A percentile compares a stretch with the other conserved stretches of the same genome.
Conservation (phyloP, 2,113 vertebrate species). For the Suricata suricatta region DNA sequence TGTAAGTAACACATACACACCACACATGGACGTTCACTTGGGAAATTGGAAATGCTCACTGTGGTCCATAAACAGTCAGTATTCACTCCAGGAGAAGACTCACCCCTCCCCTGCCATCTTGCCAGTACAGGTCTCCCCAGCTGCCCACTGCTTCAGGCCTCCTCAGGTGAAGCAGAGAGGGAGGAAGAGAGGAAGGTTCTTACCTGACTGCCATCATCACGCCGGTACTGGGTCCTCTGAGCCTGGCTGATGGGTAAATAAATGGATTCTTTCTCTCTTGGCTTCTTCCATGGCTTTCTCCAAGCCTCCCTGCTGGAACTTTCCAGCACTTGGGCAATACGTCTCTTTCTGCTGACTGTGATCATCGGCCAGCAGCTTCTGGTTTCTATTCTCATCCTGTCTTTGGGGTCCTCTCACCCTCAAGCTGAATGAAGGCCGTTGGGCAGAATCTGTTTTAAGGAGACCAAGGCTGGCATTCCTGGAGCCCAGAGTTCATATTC, state of each 20-base stretch:
- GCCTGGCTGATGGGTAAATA: not conserved
- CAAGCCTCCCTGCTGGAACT: no score
- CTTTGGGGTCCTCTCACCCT: not conserved
- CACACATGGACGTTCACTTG: rapidly evolving
- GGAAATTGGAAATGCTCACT: not conserved
- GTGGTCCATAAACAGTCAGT: not conserved
- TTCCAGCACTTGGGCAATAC: not conserved
- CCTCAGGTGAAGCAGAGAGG: not conserved
- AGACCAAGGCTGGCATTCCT: not conserved
- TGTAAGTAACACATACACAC: not conserved
- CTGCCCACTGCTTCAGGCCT: rapidly evolving
- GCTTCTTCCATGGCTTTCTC: not conserved
- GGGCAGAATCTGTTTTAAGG: not conserved
- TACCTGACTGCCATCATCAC: not conserved
- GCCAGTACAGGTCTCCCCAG: not conserved
- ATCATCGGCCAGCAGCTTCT: not conserved
- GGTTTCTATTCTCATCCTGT: not conserved
- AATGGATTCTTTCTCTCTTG: not conserved
- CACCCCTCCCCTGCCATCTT: not conserved
- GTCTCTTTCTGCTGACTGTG: not conserved
- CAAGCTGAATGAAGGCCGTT: not conserved
- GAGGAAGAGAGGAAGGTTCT: not conserved
- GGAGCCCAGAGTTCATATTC: not conserved
- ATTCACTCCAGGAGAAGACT: not conserved
- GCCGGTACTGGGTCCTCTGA: not conserved